Evolutionary conservation across 2,888 invertebrate genomes (phyloP).

Genomic region (Oxystoma pomonae): DNA sequence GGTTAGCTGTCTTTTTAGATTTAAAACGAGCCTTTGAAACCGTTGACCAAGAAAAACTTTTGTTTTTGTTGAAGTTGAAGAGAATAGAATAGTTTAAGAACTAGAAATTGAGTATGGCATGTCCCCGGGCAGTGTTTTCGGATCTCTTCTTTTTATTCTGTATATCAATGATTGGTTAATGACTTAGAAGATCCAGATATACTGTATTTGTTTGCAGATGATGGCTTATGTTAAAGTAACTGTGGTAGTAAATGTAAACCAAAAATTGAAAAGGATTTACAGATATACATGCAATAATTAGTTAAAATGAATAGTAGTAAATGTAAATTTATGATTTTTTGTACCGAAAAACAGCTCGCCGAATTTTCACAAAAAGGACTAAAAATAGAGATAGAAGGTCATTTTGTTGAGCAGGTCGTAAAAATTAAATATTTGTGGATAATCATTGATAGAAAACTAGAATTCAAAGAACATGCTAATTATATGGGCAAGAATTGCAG

Average conservation of each 20-base stretch:
- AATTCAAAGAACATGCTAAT: no score
- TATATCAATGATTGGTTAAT: background rate
- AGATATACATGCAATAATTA: background rate
- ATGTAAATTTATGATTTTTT: no score
- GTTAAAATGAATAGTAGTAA: no score
- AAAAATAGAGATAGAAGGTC: background rate
- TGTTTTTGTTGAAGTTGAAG: background rate
- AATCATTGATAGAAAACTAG: no score
- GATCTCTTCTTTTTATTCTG: background rate
- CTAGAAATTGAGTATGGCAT: background rate
- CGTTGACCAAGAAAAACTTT: no score
- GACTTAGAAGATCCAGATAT: background rate
- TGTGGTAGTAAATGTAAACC: background rate
- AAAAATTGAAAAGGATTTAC: background rate
- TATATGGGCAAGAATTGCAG: no score
- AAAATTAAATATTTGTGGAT: no score
- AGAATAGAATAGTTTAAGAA: background rate
- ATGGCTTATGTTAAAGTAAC: no score
- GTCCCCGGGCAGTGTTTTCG: background rate
- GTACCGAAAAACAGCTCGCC: background rate
- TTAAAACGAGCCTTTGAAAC: background rate
- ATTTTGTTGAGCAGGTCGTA: background rate
- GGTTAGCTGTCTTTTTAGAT: background rate
- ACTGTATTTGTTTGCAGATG: background rate
- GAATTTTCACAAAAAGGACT: background rate